Evolutionary conservation across 2,797 vertebrate genomes (phyloP), one percentile per base, ranked within the genome.

Genomic region (Masticophis lateralis): DNA sequence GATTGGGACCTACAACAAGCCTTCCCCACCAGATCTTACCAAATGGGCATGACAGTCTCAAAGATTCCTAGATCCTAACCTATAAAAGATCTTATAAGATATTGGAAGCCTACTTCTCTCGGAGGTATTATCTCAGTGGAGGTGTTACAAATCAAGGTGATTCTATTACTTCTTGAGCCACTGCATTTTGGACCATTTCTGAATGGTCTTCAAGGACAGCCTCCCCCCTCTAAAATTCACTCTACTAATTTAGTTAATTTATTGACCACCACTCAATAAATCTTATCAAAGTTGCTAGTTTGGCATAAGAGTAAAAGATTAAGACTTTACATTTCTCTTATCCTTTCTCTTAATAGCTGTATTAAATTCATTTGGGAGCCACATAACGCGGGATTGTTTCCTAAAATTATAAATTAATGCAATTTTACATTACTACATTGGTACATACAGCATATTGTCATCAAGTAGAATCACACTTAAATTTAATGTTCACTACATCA

Each of bases 251-350:
- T 43, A 47, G 20, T 47, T 47, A 10, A 83, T 47, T 37, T 32
- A 28, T 20, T 86, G 7, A 0, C 0, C 53, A 0, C 1, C 11
- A 16, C 5, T 83, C 74, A 47, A 83, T 47, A 55, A 0, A 0
- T 0, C 0, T 0, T 66, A n/a, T 0, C 4, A 87, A 88, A 63
- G 66, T 22, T 89, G 4, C 47, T 20, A 28, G 8, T 27, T 57
- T 88, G 32, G 2, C 11, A 43, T 74, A 53, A 57, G 22, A 20
- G 11, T 7, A 32, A 28, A 56, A 43, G 5, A 12, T 56, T 25
- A 9, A 55, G 16, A 27, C 27, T 74, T 25, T 9, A 37, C 20
- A 25, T 79, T 43, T 51, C 43, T 51, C 27, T 16, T 28, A 43
- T 66, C 11, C 10, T 20, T 79, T 79, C 55, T 74, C 53, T 74